Evolutionary conservation across 2,888 invertebrate genomes (phyloP).

Genomic region (Oxystoma pomonae): DNA sequence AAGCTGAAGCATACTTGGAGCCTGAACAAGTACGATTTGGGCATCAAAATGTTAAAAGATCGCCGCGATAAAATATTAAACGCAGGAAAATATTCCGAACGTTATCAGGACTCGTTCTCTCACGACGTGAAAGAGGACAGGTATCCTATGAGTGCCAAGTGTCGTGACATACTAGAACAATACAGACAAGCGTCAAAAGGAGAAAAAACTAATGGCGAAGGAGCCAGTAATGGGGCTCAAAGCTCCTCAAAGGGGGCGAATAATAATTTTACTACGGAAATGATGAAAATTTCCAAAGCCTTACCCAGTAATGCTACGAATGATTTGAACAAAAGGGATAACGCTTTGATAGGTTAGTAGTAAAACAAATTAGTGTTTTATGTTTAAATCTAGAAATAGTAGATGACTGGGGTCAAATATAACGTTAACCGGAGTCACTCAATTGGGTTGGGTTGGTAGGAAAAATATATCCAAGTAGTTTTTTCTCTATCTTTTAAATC

Average conservation of each 20-base stretch:
- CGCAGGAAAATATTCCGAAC: constrained; percentile 44
- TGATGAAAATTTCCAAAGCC: constrained; percentile 28
- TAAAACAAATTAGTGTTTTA: too few relatives aligned
- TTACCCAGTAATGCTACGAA: constrained; percentile 43
- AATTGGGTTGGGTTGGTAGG: too few relatives aligned
- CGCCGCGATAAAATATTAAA: constrained; percentile 41
- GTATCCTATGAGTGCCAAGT: constrained; percentile 32
- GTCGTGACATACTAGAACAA: constrained; percentile 31
- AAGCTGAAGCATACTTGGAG: constrained; percentile 16
- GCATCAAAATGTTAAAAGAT: constrained; percentile 38
- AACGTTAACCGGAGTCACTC: too few relatives aligned
- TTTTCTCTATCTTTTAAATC: too few relatives aligned
- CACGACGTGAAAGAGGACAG: constrained; percentile 33
- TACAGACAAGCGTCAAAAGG: constrained; percentile 34
- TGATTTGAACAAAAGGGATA: constrained; percentile 43
- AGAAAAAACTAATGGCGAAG: constrained; percentile 14
- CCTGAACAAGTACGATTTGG: constrained; percentile 32
- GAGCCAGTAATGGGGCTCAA: neutral
- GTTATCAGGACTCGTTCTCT: constrained; percentile 42
- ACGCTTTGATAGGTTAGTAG: constrained; percentile 47
- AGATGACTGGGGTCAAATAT: too few relatives aligned
- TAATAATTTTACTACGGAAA: constrained; percentile 27
- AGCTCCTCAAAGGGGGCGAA: neutral
- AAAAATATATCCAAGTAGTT: too few relatives aligned
- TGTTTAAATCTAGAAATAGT: too few relatives aligned